phyloP scores from a whole-genome alignment of 1,140 invertebrate species.

The Battus philenor region DNA sequence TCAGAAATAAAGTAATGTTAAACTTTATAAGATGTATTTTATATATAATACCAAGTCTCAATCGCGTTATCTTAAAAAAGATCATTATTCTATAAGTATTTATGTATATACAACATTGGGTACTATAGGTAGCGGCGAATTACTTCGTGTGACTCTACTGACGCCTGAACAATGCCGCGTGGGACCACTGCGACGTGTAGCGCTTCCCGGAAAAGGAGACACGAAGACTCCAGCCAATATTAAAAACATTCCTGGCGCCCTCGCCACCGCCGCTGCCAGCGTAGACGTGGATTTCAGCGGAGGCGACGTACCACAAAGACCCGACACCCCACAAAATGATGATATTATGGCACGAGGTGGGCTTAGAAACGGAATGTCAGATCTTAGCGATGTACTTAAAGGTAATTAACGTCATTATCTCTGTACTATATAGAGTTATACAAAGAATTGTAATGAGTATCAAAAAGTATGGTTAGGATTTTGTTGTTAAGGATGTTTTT shows the following conservation, averaged over 20 bases:
- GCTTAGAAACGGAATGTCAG: slow-evolving; percentile 78
- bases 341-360: slow-evolving; percentile 81
- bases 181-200: slow-evolving; percentile 67
- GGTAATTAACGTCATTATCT: slow-evolving; percentile 67
- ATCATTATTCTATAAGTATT: too few species aligned
- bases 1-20: too few species aligned
- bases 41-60: too few species aligned
- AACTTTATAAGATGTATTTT: too few species aligned
- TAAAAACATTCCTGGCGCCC: slow-evolving; percentile 73
- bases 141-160: slow-evolving; percentile 79
- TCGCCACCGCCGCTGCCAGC: slow-evolving; percentile 88
- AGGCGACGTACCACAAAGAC: slow-evolving; percentile 83
- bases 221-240: slow-evolving; percentile 65
- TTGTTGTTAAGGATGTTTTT: too few species aligned
- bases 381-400: slow-evolving; percentile 87
- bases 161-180: slow-evolving; percentile 82
- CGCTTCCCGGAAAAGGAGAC: slow-evolving; percentile 71
- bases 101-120: too few species aligned
- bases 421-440: not conserved
- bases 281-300: slow-evolving; percentile 94
- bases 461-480: too few species aligned
- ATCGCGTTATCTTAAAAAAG: too few species aligned
- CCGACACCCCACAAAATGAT: slow-evolving; percentile 91
- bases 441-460: too few species aligned
- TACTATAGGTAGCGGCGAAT: slow-evolving; percentile 76